Percentiles rank a stretch among this genome's conserved stretches.
Evolutionary conservation across 2,888 invertebrate species (phyloP).

Genomic region (Gisinianus flammeolus): DNA sequence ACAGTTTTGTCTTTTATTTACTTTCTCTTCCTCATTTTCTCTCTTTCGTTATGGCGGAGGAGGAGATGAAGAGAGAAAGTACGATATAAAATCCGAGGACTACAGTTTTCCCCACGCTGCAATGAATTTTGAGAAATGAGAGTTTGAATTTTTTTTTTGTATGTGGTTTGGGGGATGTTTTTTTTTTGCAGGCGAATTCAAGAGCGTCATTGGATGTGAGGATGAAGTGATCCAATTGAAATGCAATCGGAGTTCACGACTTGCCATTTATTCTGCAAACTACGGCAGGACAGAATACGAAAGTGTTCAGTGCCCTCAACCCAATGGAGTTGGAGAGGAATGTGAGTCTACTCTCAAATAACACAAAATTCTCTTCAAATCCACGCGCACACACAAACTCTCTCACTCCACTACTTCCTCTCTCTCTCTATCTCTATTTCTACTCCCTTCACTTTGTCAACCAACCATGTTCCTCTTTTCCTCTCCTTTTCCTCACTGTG

Average conservation of each 20-base stretch:
- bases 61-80: conserved; percentile 16
- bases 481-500: background rate
- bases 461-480: background rate
- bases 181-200: conserved; percentile 81
- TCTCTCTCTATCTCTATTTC: background rate
- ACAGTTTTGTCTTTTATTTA: too few species aligned
- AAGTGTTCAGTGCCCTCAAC: conserved; percentile 84
- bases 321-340: conserved; percentile 81
- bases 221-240: conserved; percentile 85
- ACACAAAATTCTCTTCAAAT: background rate
- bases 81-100: conserved; percentile 17
- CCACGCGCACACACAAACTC: background rate
- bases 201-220: conserved; percentile 91
- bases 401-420: background rate
- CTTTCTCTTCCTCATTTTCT: too few species aligned
- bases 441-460: background rate
- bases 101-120: conserved; percentile 32
- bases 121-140: conserved; percentile 41
- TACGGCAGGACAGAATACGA: conserved; percentile 89
- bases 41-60: too few species aligned
- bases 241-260: conserved; percentile 84
- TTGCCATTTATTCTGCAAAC: conserved; percentile 91
- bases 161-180: background rate
- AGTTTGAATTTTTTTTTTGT: conserved; percentile 31
- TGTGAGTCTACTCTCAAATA: conserved; percentile 69